Percentiles rank a stretch among this genome's conserved stretches.
Evolutionary conservation across 2,888 invertebrate genomes (phyloP).

Genomic region (Drosophila nigricruria): DNA sequence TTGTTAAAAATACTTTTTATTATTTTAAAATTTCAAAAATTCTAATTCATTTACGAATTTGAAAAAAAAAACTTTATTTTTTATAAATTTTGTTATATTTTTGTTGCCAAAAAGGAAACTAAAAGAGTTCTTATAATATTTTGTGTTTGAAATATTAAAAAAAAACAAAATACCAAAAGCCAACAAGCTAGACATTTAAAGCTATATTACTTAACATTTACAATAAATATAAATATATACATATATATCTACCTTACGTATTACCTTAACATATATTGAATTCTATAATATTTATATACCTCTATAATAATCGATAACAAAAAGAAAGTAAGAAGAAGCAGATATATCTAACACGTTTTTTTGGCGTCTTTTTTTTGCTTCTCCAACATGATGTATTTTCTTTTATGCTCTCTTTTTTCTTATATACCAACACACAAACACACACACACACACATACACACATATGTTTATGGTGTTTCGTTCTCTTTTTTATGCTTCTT

Average conservation of each 20-base stretch:
- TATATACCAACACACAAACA: slow-evolving; percentile 50
- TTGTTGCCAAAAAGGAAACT: too few species aligned
- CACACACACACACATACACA: slow-evolving; percentile 50
- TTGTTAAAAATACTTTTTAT: neutral
- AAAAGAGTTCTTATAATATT: neutral
- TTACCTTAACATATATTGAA: slow-evolving; percentile 32
- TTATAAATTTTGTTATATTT: neutral
- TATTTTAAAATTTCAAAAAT: neutral
- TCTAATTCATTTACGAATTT: neutral
- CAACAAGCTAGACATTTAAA: neutral
- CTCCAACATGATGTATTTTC: slow-evolving; percentile 57
- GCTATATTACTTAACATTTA: slow-evolving; percentile 1
- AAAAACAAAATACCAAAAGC: neutral
- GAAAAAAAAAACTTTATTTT: neutral
- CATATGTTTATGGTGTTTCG: slow-evolving; percentile 59
- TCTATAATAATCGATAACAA: slow-evolving; percentile 20
- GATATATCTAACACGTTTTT: slow-evolving; percentile 51
- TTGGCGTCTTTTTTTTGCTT: slow-evolving; percentile 57
- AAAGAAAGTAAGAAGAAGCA: slow-evolving; percentile 14
- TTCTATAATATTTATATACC: slow-evolving; percentile 16
- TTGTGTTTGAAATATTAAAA: neutral
- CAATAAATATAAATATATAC: neutral
- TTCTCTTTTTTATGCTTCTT: slow-evolving; percentile 59
- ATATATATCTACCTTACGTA: slow-evolving; percentile 13
- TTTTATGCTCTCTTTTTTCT: slow-evolving; percentile 63